phyloP scores from a whole-genome alignment of 2,797 vertebrate species.

The Notoglanidium macrostoma region DNA sequence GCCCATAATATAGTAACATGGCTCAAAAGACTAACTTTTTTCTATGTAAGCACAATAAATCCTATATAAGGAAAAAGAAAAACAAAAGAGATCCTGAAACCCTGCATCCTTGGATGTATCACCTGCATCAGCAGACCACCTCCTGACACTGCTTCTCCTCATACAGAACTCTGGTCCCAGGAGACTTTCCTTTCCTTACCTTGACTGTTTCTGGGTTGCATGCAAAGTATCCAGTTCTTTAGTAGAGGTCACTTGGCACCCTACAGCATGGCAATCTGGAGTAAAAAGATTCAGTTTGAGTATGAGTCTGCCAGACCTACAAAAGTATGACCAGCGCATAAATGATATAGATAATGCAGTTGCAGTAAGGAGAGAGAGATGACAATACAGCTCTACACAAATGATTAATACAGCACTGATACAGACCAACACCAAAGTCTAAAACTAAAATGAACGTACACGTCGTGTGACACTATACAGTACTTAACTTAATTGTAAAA shows the following conservation, averaged over 20 bases:
- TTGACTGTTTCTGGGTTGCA: slow-evolving; percentile 18
- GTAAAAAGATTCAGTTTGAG: not conserved
- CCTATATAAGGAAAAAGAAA: not conserved
- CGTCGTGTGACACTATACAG: not conserved
- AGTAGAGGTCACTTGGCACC: not conserved
- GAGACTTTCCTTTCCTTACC: slow-evolving; percentile 1
- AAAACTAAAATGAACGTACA: not conserved
- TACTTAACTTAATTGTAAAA: not conserved
- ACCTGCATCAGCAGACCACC: slow-evolving; percentile 11
- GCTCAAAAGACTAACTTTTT: too few species aligned
- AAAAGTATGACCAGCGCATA: not conserved
- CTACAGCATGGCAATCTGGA: not conserved
- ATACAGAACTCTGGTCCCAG: not conserved
- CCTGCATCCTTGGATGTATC: not conserved
- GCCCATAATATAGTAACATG: not conserved
- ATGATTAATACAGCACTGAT: not conserved
- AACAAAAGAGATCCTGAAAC: not conserved
- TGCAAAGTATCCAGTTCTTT: slow-evolving; percentile 5
- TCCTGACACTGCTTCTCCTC: not conserved
- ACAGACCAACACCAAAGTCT: not conserved
- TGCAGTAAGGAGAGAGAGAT: not conserved
- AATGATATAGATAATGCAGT: not conserved
- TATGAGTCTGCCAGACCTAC: not conserved
- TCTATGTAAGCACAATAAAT: not conserved
- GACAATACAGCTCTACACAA: not conserved